These are phyloP conservation scores for Nibea albiflora DNA, from an alignment of 2,113 vertebrate species.

Conservation along the genomic window DNA sequence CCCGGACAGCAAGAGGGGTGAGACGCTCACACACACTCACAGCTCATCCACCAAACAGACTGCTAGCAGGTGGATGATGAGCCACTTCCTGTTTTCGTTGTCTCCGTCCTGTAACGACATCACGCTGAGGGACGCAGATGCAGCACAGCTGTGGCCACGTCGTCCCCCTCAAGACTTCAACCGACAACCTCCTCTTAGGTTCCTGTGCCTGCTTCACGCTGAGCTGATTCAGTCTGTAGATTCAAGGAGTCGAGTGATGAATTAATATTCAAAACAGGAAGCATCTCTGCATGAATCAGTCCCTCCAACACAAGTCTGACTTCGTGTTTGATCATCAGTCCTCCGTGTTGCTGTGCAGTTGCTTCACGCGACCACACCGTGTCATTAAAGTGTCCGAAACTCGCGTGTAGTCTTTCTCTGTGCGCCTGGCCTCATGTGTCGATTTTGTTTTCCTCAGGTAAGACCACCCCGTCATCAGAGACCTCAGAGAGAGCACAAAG, in stretches of 20 bases:
- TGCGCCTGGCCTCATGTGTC: neutral
- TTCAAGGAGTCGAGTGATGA: too few relatives aligned
- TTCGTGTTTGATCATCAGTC: too few relatives aligned
- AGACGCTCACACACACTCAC: slow-evolving; percentile 21
- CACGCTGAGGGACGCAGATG: neutral
- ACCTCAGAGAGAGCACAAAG: slow-evolving; percentile 86
- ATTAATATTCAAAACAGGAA: too few relatives aligned
- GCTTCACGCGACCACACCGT: slow-evolving; percentile 15
- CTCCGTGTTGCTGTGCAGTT: slow-evolving; percentile 26
- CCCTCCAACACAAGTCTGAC: too few relatives aligned
- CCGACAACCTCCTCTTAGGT: slow-evolving; percentile 1
- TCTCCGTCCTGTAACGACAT: neutral
- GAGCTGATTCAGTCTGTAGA: too few relatives aligned
- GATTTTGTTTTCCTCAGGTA: slow-evolving; percentile 58
- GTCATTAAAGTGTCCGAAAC: slow-evolving; percentile 13
- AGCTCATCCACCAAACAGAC: neutral
- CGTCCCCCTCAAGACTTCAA: slow-evolving; percentile 20
- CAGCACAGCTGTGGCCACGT: slow-evolving; percentile 33
- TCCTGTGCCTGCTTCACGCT: neutral
- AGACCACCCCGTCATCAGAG: slow-evolving; percentile 83
- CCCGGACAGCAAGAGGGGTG: slow-evolving; percentile 88
- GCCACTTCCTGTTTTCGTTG: slow-evolving; percentile 41
- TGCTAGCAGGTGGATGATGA: slow-evolving; percentile 13
- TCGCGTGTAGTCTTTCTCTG: neutral
- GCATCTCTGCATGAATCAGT: too few relatives aligned